Conservation (phyloP, 2,113 vertebrate species). For the Acanthochromis polyacanthus region DNA sequence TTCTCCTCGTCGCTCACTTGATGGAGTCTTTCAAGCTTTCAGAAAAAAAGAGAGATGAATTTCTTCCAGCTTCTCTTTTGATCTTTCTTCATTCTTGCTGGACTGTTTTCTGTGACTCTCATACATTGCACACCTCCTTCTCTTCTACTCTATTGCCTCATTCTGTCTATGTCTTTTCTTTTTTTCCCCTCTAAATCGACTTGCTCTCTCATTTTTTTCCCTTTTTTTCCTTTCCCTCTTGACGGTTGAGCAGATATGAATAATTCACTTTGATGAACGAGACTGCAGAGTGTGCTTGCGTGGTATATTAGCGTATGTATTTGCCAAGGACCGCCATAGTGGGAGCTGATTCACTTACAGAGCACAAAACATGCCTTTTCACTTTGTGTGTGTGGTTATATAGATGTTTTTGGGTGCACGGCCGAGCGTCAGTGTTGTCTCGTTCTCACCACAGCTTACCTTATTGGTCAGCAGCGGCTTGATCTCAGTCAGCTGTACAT, state of each 20-base stretch:
- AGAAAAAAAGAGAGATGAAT: slow-evolving; percentile 26
- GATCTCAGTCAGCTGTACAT: slow-evolving; percentile 97
- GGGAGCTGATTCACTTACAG: not conserved
- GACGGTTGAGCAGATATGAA: slow-evolving; percentile 68
- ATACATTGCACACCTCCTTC: not conserved
- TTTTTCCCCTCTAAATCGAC: not conserved
- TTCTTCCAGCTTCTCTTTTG: slow-evolving; percentile 49
- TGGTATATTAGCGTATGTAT: slow-evolving; percentile 26
- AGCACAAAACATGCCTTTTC: not conserved
- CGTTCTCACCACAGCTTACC: slow-evolving; percentile 80
- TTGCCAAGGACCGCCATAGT: slow-evolving; percentile 17
- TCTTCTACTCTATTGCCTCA: slow-evolving; percentile 24
- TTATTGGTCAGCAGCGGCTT: slow-evolving; percentile 95
- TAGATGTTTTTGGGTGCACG: not conserved
- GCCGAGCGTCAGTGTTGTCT: not conserved
- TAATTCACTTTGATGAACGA: slow-evolving; percentile 81
- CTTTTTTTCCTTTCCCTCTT: slow-evolving; percentile 35
- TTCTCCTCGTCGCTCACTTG: slow-evolving; percentile 9
- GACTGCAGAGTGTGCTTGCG: slow-evolving; percentile 55
- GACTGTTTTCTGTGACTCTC: slow-evolving; percentile 34
- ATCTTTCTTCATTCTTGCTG: slow-evolving; percentile 38
- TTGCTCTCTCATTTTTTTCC: not conserved
- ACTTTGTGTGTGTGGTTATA: slow-evolving; percentile 11
- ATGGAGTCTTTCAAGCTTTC: slow-evolving; percentile 28
- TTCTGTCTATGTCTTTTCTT: not conserved